phyloP scores from a whole-genome alignment of 2,888 invertebrate genomes.

The Drosophila austrosaltans region DNA sequence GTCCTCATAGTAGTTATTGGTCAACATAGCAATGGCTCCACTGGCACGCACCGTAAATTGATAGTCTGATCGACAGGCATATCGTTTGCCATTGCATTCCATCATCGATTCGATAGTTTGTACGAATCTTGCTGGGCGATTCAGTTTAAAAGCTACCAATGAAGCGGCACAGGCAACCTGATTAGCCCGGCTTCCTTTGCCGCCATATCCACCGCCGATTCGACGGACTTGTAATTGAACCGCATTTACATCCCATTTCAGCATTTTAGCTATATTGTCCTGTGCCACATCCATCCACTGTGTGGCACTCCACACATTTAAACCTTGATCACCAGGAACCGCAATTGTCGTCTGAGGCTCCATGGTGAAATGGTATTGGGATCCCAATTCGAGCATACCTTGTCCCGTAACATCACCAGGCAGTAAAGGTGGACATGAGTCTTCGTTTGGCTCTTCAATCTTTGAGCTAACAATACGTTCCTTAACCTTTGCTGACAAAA shows the following conservation, averaged over 20 bases:
- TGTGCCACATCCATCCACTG: conserved; percentile 88
- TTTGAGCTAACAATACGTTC: conserved; percentile 55
- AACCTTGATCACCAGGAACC: conserved; percentile 88
- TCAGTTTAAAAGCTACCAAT: conserved; percentile 86
- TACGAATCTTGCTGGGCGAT: conserved; percentile 89
- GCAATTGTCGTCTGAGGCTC: conserved; percentile 89
- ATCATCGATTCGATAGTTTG: conserved; percentile 90
- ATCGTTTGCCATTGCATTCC: conserved; percentile 88
- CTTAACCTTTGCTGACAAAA: conserved; percentile 79
- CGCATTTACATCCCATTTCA: conserved; percentile 86
- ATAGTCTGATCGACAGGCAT: conserved; percentile 86
- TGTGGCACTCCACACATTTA: conserved; percentile 87
- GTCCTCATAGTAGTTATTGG: conserved; percentile 85
- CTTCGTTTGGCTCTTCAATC: conserved; percentile 17
- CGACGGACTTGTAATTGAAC: conserved; percentile 89
- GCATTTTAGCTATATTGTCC: conserved; percentile 85
- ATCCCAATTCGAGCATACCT: conserved; percentile 85
- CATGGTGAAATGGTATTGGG: conserved; percentile 91
- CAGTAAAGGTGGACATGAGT: conserved; percentile 12
- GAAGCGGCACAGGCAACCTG: conserved; percentile 88
- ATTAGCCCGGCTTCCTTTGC: conserved; percentile 87
- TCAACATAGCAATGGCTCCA: conserved; percentile 85
- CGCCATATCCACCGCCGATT: conserved; percentile 92
- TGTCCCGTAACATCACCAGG: conserved; percentile 58
- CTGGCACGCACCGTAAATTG: conserved; percentile 86